These are phyloP conservation scores for Tridacna gigas DNA, from an alignment of 2,888 invertebrate species.

Conservation along the genomic window DNA sequence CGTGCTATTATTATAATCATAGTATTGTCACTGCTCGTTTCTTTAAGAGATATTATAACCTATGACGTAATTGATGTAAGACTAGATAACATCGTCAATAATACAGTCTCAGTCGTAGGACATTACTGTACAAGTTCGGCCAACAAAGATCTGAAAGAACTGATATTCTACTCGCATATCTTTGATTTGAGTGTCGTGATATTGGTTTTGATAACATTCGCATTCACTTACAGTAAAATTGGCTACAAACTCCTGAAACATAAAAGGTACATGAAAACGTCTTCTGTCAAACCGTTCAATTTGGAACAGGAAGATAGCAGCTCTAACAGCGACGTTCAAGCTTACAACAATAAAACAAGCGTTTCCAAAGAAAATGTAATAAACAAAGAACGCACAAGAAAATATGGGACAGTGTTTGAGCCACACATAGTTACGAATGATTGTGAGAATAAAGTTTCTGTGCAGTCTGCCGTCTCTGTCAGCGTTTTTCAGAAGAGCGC, in stretches of 20 bases:
- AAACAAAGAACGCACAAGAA: too few relatives aligned
- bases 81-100: background rate
- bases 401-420: too few relatives aligned
- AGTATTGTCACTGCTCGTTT: constrained; percentile 29
- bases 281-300: background rate
- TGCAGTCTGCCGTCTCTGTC: constrained; percentile 9
- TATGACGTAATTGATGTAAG: constrained; percentile 34
- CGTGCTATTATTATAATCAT: background rate
- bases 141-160: constrained; percentile 18
- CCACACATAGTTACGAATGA: too few relatives aligned
- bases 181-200: constrained; percentile 28
- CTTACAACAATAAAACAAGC: background rate
- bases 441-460: background rate
- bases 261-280: constrained; percentile 15
- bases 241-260: constrained; percentile 32
- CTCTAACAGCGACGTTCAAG: background rate
- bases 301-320: constrained; percentile 10
- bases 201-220: constrained; percentile 36
- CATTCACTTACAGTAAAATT: constrained; percentile 44
- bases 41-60: constrained; percentile 43
- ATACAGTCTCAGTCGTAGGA: constrained; percentile 22
- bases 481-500: constrained; percentile 3
- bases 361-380: background rate
- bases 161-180: constrained; percentile 30
- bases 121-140: constrained; percentile 51